Evolutionary conservation across 1,140 invertebrate genomes (phyloP), one percentile per base, ranked within the genome.

Genomic region (Drosophila parabipectinata): DNA sequence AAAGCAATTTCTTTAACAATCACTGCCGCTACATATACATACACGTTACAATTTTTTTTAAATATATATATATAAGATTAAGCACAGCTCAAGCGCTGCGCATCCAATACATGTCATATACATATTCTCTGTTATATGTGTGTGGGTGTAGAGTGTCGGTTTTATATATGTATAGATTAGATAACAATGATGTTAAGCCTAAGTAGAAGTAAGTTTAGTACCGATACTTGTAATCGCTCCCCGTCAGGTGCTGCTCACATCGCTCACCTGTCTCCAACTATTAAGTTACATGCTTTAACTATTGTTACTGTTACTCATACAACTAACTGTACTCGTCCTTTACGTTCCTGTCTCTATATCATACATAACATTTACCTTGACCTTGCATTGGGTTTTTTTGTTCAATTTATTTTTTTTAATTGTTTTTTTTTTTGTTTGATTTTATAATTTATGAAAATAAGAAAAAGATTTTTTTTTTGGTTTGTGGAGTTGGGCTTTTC

Each of bases 171-270:
- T 79, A 80, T 85, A 85, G 84, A 87, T 87, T 87, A 87, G 83
- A 87, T 87, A 87, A 87, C 83, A 87, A 87, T 87, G 83, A 88
- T 89, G 72, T 88, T 87, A 87, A 88, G 83, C 83, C 83, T 87
- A 87, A 73, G 60, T 85, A 62, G 68, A 83, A 83, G 66, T 83
- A 87, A 72, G 60, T 81, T 85, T 77, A 79, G 83, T 87, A 83
- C 80, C 78, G 75, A 88, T 87, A 71, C 84, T 68, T 18, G 60
- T 61, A 60, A 67, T 67, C 67, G 39, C 52, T 59, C 52, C 84
- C 59, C 60, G 52, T 57, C 58, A 47, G 14, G 63, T 62, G 32
- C 56, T 62, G 37, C n/a, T 8, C 24, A 10, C 10, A 73, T 8
- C 34, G 47, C 69, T 71, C 69, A 71, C 74, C 55, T 58, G 48